Conservation (phyloP, 2,113 vertebrate genomes). For the Embiotoca jacksoni region DNA sequence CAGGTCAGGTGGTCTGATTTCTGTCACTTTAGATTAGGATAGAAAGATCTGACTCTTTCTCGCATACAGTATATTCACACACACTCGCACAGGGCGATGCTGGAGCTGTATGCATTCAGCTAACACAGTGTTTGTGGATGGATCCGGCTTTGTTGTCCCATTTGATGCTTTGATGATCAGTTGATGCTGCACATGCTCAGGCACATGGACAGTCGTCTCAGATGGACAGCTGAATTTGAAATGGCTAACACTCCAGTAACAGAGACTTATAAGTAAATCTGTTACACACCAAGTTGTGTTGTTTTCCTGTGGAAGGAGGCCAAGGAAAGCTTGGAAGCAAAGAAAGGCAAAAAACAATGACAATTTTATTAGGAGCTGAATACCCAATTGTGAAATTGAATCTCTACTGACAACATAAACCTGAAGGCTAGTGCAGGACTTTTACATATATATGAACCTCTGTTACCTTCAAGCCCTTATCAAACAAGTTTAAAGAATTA, state of each 20-base stretch:
- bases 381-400: no score
- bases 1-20: slow-evolving; percentile 66
- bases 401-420: neutral
- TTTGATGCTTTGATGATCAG: slow-evolving; percentile 16
- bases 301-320: neutral
- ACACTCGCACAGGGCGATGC: neutral
- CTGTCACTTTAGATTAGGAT: slow-evolving; percentile 69
- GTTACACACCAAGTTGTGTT: neutral
- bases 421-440: no score
- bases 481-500: no score
- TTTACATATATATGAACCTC: no score
- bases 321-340: neutral
- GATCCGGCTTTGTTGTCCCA: neutral
- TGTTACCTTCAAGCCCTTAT: no score
- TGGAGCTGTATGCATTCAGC: slow-evolving; percentile 1
- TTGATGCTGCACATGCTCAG: neutral
- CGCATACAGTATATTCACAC: neutral
- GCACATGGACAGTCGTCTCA: neutral
- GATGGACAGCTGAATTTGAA: slow-evolving; percentile 4
- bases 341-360: no score
- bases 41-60: slow-evolving; percentile 34
- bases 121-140: neutral
- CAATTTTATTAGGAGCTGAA: no score
- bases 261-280: neutral
- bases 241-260: neutral